Conservation (phyloP, 2,888 invertebrate genomes). For the Tetrapedia diversipes region DNA sequence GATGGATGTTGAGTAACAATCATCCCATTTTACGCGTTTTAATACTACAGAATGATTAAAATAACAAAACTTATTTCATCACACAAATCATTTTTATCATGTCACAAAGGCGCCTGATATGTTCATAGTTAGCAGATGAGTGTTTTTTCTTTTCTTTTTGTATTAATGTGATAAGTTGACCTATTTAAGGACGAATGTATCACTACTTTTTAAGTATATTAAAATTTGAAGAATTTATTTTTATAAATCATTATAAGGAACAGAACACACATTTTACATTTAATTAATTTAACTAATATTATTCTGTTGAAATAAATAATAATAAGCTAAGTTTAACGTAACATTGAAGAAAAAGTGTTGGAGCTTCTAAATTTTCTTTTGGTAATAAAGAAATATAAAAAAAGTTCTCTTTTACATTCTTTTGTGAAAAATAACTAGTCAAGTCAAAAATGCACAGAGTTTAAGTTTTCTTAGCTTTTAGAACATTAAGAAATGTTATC, state of each 20-base stretch:
- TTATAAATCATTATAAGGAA: background rate
- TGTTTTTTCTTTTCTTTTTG: conserved; percentile 58
- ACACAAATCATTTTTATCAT: conserved; percentile 63
- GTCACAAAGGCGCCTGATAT: conserved; percentile 70
- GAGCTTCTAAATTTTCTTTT: conserved; percentile 3
- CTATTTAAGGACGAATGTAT: conserved; percentile 46
- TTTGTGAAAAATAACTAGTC: conserved; percentile 5
- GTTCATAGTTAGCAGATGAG: conserved; percentile 60
- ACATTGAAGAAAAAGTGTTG: background rate
- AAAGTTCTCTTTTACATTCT: background rate
- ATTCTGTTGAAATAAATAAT: conserved; percentile 17
- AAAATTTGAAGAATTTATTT: conserved; percentile 51
- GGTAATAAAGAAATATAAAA: background rate
- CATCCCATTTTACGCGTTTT: conserved; percentile 66
- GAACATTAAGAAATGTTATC: background rate
- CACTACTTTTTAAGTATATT: conserved; percentile 40
- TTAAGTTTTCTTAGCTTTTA: background rate
- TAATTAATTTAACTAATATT: conserved; percentile 10
- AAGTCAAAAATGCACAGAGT: background rate
- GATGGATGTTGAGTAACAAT: conserved; percentile 83
- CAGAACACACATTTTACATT: background rate
- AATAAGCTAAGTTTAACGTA: background rate
- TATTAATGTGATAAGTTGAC: conserved; percentile 50
- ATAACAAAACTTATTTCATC: conserved; percentile 66
- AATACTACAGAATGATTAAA: conserved; percentile 71